Evolutionary conservation across 2,113 vertebrate genomes (phyloP).

Genomic region (Cryptoleucopteryx plumbea): DNA sequence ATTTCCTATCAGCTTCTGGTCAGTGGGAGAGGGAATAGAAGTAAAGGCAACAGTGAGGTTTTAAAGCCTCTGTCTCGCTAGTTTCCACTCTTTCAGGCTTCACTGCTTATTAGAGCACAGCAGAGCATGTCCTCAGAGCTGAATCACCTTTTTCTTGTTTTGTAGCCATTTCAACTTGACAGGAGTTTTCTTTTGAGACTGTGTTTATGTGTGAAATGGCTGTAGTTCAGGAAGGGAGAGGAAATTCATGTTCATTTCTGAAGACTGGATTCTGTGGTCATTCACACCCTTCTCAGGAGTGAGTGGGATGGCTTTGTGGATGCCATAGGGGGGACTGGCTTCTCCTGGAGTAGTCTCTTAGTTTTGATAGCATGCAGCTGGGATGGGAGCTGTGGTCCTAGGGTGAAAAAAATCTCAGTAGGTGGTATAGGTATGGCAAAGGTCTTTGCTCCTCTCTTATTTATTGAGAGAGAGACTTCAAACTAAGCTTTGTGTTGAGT

Average conservation of each 20-base stretch:
- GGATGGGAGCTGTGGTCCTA: neutral
- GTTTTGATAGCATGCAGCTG: neutral
- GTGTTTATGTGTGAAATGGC: neutral
- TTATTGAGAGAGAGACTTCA: neutral
- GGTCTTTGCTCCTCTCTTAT: neutral
- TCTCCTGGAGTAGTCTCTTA: neutral
- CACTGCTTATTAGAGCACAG: neutral
- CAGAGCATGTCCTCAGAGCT: neutral
- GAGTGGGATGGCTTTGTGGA: neutral
- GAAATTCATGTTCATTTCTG: neutral
- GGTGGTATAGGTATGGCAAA: neutral
- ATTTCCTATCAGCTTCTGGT: neutral
- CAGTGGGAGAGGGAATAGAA: neutral
- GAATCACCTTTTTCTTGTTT: neutral
- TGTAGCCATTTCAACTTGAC: neutral
- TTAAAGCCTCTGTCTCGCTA: neutral
- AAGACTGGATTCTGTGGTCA: neutral
- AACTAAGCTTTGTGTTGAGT: neutral
- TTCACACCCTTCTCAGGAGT: neutral
- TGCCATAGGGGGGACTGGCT: neutral
- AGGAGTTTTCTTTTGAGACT: neutral
- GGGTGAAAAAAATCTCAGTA: neutral
- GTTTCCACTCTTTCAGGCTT: neutral
- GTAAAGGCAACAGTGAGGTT: neutral
- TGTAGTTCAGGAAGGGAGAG: neutral